Percentiles rank a stretch among this genome's conserved stretches.
Conservation (phyloP, 2,113 vertebrate genomes). For the Oryzias curvinotus region DNA sequence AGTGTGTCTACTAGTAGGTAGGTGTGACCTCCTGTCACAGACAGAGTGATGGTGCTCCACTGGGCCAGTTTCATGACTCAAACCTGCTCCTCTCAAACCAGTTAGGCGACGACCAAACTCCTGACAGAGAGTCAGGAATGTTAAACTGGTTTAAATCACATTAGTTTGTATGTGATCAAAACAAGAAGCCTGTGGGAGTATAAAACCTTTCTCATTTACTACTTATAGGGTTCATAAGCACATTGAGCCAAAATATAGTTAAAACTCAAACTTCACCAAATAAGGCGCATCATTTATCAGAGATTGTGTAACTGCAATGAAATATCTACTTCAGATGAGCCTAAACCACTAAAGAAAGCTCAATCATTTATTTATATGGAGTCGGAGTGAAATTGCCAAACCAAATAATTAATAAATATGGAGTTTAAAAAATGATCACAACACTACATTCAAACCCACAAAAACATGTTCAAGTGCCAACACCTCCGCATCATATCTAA, state of each 20-base stretch:
- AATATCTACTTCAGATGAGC: neutral
- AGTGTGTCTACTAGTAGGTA: constrained; percentile 29
- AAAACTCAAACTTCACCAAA: too few species aligned
- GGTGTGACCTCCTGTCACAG: constrained; percentile 36
- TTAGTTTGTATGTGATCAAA: neutral
- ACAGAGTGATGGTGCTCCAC: constrained; percentile 13
- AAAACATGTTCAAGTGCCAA: constrained; percentile 19
- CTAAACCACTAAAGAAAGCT: constrained; percentile 7
- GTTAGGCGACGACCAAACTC: constrained; percentile 43
- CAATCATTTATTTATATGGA: constrained; percentile 14
- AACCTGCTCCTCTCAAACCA: constrained; percentile 34
- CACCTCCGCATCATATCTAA: constrained; percentile 39
- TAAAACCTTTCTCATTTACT: too few species aligned
- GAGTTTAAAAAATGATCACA: constrained; percentile 40
- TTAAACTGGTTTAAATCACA: constrained; percentile 45
- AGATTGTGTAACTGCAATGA: too few species aligned
- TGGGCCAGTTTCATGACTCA: constrained; percentile 39
- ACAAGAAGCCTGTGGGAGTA: too few species aligned
- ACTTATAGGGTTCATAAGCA: too few species aligned
- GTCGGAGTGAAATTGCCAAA: constrained; percentile 49
- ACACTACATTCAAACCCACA: constrained; percentile 25
- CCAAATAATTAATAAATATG: neutral
- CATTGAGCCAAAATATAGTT: too few species aligned
- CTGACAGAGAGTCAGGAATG: constrained; percentile 17
- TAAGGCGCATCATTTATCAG: too few species aligned